Conservation (phyloP, 2,113 vertebrate genomes). For the Phrynosoma platyrhinos region DNA sequence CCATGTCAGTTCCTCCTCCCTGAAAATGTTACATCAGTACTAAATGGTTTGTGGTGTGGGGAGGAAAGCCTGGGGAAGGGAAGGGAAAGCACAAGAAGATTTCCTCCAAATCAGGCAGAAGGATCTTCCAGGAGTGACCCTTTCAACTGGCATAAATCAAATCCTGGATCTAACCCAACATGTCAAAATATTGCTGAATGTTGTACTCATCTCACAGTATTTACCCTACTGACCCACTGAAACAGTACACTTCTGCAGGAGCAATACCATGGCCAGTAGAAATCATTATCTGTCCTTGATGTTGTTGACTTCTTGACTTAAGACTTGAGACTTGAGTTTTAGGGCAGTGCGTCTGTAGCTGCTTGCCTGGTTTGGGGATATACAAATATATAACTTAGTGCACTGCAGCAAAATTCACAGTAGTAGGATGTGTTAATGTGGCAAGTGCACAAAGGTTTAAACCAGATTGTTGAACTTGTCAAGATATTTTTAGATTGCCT, state of each 20-base stretch:
- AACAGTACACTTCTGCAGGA: neutral
- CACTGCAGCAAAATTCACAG: neutral
- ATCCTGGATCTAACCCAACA: neutral
- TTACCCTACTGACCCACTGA: neutral
- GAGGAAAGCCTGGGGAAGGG: no score
- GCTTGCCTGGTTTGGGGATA: neutral
- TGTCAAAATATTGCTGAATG: neutral
- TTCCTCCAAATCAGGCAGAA: neutral
- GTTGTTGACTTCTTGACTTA: neutral
- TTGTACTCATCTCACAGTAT: neutral
- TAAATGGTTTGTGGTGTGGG: neutral
- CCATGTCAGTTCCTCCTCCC: neutral
- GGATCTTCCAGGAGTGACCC: neutral
- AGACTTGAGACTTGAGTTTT: neutral
- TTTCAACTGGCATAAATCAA: neutral
- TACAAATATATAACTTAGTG: neutral
- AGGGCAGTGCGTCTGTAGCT: neutral
- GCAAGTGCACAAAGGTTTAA: slow-evolving; percentile 48
- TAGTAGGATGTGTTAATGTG: neutral
- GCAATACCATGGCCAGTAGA: neutral
- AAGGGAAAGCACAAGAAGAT: neutral
- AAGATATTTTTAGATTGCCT: slow-evolving; percentile 51
- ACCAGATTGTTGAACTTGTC: slow-evolving; percentile 54
- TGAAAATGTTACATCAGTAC: neutral
- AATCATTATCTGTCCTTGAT: neutral